A percentile compares a stretch with the other conserved stretches of the same genome.
Evolutionary conservation across 2,888 invertebrate genomes (phyloP).

Genomic region (Glyphotaelius pellucidus): DNA sequence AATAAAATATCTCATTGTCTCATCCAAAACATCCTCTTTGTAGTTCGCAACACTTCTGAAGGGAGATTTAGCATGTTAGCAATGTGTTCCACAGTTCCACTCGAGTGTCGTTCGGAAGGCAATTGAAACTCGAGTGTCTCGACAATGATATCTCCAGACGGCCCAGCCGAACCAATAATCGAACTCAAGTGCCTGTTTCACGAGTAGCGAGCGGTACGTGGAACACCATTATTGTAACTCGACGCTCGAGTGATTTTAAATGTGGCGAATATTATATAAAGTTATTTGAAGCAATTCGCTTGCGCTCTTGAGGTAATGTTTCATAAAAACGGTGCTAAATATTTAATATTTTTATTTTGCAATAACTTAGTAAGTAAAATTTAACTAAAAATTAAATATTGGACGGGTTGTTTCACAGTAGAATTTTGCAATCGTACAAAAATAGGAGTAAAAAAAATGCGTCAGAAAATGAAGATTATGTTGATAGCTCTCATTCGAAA

Average conservation of each 20-base stretch:
- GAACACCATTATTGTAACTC: background rate
- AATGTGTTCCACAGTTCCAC: background rate
- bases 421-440: no score
- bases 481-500: no score
- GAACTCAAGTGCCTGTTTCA: background rate
- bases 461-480: no score
- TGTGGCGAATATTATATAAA: background rate
- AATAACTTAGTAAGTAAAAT: no score
- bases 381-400: no score
- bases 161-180: background rate
- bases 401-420: no score
- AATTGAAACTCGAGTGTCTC: background rate
- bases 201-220: background rate
- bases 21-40: background rate
- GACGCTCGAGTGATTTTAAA: background rate
- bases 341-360: no score
- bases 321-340: no score
- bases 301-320: background rate
- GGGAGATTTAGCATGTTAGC: background rate
- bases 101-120: background rate
- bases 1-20: no score
- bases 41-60: background rate
- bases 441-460: no score
- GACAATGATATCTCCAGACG: background rate
- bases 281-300: background rate